phyloP scores from a whole-genome alignment of 2,888 invertebrate genomes.

The Cecidostiba fungosa region DNA sequence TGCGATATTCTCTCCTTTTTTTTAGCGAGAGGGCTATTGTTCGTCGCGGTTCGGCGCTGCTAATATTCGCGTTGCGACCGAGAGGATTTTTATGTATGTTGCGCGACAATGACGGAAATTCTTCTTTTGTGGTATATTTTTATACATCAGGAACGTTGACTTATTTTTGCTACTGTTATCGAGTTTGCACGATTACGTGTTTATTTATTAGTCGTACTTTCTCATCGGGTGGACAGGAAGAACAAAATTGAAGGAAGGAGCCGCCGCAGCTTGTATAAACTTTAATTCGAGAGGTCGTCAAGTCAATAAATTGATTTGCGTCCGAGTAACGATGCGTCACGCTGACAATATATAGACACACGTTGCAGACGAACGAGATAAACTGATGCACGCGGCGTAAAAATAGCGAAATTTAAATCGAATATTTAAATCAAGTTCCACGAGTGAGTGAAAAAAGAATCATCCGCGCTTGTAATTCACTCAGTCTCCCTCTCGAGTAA shows the following conservation, averaged over 20 bases:
- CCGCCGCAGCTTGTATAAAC: not conserved
- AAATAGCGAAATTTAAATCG: too few relatives aligned
- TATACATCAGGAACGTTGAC: not conserved
- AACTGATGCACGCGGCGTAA: not conserved
- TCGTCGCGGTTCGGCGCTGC: not conserved
- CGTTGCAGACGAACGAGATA: too few relatives aligned
- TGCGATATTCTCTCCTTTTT: not conserved
- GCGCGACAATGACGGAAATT: not conserved
- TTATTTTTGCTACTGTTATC: not conserved
- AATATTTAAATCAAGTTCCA: too few relatives aligned
- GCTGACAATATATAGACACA: not conserved
- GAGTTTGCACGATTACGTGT: too few relatives aligned
- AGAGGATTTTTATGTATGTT: not conserved
- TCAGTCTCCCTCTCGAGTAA: too few relatives aligned
- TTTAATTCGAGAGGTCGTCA: conserved; percentile 33
- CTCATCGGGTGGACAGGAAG: not conserved
- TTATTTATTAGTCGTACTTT: too few relatives aligned
- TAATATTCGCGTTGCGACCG: not conserved
- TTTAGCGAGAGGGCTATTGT: not conserved
- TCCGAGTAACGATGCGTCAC: not conserved
- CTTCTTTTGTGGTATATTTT: not conserved
- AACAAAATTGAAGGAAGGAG: conserved; percentile 21
- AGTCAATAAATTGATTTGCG: conserved; percentile 42
- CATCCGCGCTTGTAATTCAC: too few relatives aligned
- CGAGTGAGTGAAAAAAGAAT: too few relatives aligned